Conservation (phyloP, 2,888 invertebrate genomes). For the Macrophya annulata region DNA sequence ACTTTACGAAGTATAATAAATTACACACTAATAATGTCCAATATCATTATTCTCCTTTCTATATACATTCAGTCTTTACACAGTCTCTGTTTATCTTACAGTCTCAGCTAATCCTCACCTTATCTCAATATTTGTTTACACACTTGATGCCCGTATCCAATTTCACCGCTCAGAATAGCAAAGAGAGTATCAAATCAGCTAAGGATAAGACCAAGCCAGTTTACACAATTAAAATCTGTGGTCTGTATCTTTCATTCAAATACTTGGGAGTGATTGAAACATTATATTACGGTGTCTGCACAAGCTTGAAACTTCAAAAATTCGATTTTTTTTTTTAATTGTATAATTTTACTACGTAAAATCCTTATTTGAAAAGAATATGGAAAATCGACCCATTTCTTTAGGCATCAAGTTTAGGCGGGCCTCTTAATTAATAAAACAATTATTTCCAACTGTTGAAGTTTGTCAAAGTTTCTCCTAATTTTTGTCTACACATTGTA, state of each 20-base stretch:
- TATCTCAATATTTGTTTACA: slow-evolving; percentile 39
- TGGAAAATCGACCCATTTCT: no score
- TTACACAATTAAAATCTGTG: neutral
- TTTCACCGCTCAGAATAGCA: neutral
- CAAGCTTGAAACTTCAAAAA: no score
- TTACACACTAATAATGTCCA: neutral
- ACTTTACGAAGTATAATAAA: neutral
- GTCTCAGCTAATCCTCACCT: neutral
- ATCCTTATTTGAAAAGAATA: no score
- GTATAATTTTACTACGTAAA: no score
- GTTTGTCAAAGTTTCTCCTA: no score
- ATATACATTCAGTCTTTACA: neutral
- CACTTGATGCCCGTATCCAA: neutral
- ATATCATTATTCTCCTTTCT: neutral
- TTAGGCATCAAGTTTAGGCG: no score
- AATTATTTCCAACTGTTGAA: no score
- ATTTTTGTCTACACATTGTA: neutral
- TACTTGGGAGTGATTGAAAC: neutral
- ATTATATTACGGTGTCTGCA: no score
- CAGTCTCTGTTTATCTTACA: slow-evolving; percentile 4
- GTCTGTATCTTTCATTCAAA: neutral
- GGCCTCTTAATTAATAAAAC: no score
- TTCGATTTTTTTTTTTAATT: no score
- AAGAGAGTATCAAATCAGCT: neutral
- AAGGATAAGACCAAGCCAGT: neutral